Evolutionary conservation across 2,888 invertebrate species (phyloP).

Genomic region (Caenorhabditis sp.): DNA sequence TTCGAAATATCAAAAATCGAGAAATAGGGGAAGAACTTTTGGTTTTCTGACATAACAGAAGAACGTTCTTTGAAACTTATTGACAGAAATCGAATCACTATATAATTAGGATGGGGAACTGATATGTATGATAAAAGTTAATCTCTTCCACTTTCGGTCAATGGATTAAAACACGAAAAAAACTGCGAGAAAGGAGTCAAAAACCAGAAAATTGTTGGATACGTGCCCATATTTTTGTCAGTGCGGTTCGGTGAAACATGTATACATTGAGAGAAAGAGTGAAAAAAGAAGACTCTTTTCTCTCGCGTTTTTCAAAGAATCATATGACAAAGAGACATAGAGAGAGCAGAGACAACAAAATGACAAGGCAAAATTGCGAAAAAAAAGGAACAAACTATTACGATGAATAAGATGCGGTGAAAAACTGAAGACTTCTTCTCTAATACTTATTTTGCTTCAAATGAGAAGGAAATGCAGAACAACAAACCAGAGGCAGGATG

Average conservation of each 20-base stretch:
- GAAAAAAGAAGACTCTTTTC: neutral
- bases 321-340: neutral
- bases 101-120: no score
- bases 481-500: neutral
- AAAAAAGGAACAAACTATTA: neutral
- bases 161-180: neutral
- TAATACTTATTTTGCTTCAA: neutral
- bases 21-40: no score
- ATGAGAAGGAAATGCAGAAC: neutral
- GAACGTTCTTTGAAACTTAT: no score
- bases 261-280: neutral
- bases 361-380: neutral
- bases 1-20: constrained; percentile 8
- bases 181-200: neutral
- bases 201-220: neutral
- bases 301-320: neutral
- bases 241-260: neutral
- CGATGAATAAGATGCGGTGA: neutral
- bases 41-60: no score
- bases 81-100: no score
- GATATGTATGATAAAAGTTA: no score
- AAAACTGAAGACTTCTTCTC: constrained; percentile 3
- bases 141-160: no score
- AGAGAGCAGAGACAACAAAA: neutral
- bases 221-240: no score